Conservation (phyloP, 2,113 vertebrate genomes). For the Ivindomyrus marchei region DNA sequence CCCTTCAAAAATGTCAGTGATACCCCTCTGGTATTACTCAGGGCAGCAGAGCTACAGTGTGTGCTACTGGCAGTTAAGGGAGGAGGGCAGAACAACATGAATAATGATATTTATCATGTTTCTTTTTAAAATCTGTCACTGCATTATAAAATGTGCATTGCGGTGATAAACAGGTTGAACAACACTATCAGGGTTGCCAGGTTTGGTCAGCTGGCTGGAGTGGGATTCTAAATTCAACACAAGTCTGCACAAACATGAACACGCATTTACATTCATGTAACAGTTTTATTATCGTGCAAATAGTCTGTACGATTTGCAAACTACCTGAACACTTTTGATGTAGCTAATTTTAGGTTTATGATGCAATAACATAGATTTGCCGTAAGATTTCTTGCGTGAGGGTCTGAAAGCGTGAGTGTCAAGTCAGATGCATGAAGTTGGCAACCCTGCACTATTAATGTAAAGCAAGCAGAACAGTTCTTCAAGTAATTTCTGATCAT, state of each 20-base stretch:
- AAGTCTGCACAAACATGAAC: background rate
- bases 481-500: background rate
- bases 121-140: background rate
- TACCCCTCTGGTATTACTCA: background rate
- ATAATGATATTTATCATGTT: background rate
- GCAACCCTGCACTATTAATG: background rate
- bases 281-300: background rate
- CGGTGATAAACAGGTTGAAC: background rate
- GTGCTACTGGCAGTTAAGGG: background rate
- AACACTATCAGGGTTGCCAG: background rate
- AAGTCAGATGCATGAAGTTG: background rate
- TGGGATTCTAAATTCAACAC: background rate
- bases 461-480: background rate
- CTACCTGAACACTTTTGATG: background rate
- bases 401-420: background rate
- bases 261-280: background rate
- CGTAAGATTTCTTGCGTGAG: background rate
- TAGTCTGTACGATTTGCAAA: background rate
- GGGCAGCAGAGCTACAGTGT: background rate
- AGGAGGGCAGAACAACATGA: background rate
- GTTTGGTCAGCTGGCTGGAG: background rate
- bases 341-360: background rate
- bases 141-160: background rate
- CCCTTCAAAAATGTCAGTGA: background rate
- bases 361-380: background rate